Evolutionary conservation across 2,113 vertebrate genomes (phyloP), one percentile per base, ranked within the genome.

Genomic region (Steatornis caripensis): DNA sequence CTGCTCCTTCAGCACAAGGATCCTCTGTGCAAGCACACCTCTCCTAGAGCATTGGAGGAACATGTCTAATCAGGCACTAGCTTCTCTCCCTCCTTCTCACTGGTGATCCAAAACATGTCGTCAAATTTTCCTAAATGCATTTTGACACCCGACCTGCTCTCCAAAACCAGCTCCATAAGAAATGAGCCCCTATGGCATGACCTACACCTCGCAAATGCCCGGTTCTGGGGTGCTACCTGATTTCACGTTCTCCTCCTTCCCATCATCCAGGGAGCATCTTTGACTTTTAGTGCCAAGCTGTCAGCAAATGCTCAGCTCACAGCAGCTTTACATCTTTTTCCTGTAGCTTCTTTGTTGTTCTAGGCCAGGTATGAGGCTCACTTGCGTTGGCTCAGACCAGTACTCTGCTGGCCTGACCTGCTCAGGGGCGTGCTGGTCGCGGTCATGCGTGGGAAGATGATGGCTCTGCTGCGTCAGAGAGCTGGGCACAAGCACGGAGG

Each of bases 381-480:
- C 29, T 6, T 6, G 45, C 5, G 2, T 9, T 32, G 60, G 32
- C 36, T 54, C 74, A 45, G 69, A 34, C 4, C 62, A 6, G 0
- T 11, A 9, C 12, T 14, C 54, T 39, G 74, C 43, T 72, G 55
- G 24, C 30, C 37, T 23, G 34, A 23, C 36, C 5, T 1, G 2
- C 27, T 36, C n/a, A 32, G 43, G 24, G 26, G 32, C 48, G 30
- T 4, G 3, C 29, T 13, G 48, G 15, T 21, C 71, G 21, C 1
- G 14, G n/a, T 43, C 54, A 15, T 0, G 9, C 3, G 0, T 37
- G 30, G 39, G 55, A 34, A 69, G 39, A 15, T 2, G 19, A 21
- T 30, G 36, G n/a, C 17, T 64, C 43, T 32, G 32, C 41, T 5
- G 0, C 17, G 32, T 32, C 41, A 21, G 7, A 36, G 20, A 23